Conservation (phyloP, 2,797 vertebrate genomes). For the Peromyscus nudipes region DNA sequence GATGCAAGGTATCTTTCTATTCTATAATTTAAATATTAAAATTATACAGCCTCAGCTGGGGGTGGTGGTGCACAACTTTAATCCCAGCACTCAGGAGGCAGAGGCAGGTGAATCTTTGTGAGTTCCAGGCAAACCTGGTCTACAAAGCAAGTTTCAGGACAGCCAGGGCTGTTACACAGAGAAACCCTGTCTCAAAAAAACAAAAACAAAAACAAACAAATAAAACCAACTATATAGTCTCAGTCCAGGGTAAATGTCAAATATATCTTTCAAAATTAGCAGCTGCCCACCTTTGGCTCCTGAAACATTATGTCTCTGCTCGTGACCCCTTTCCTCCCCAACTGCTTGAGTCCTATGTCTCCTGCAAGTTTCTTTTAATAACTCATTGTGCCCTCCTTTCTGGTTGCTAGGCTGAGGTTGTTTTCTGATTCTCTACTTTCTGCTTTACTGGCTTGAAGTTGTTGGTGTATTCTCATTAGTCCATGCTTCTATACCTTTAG, state of each 20-base stretch:
- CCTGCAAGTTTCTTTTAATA: neutral
- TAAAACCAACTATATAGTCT: neutral
- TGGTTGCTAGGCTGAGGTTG: neutral
- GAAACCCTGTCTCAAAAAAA: too few species aligned
- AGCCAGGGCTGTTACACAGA: too few species aligned
- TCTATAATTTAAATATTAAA: neutral
- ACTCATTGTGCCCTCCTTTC: neutral
- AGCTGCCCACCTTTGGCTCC: neutral
- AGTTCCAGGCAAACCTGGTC: too few species aligned
- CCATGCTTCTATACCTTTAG: neutral
- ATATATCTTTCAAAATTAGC: constrained; percentile 29
- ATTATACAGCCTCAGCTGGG: neutral
- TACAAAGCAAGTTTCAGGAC: too few species aligned
- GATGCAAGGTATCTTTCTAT: neutral
- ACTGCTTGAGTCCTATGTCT: neutral
- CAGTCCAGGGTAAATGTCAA: neutral
- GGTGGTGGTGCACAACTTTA: too few species aligned
- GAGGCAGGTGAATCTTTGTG: too few species aligned
- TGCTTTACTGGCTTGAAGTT: neutral
- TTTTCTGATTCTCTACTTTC: neutral
- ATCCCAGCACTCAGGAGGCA: too few species aligned
- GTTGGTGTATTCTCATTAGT: neutral
- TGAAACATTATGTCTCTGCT: neutral
- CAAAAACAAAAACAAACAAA: too few species aligned
- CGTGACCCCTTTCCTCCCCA: neutral